Percentiles rank a stretch among this genome's conserved stretches.
Conservation (phyloP, 1,140 invertebrate genomes). For the Hylaeus volcanicus region DNA sequence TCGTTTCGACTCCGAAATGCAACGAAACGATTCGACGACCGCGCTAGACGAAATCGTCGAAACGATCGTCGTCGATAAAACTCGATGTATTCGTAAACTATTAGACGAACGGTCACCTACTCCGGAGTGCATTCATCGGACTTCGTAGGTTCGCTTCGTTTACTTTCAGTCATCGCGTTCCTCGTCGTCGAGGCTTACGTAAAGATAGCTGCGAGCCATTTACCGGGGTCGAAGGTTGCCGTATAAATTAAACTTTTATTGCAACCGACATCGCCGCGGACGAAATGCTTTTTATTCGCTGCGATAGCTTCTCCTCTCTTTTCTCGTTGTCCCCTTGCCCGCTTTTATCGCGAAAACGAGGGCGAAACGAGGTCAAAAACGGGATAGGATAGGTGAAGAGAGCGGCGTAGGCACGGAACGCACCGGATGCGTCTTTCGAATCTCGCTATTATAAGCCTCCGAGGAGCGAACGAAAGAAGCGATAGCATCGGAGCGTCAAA, state of each 20-base stretch:
- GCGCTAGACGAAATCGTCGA: too few relatives aligned
- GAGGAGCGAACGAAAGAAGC: too few relatives aligned
- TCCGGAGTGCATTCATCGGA: too few relatives aligned
- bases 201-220: slow-evolving; percentile 58
- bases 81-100: too few relatives aligned
- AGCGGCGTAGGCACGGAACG: background rate
- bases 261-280: slow-evolving; percentile 29
- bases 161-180: slow-evolving; percentile 5
- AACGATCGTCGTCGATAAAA: too few relatives aligned
- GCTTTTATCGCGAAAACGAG: slow-evolving; percentile 23
- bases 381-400: background rate
- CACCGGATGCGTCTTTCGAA: too few relatives aligned
- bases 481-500: too few relatives aligned
- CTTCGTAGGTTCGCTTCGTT: background rate
- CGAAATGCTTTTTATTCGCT: slow-evolving; percentile 53
- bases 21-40: too few relatives aligned
- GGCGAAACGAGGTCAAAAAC: slow-evolving; percentile 1
- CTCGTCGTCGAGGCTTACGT: slow-evolving; percentile 2
- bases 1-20: background rate
- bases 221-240: slow-evolving; percentile 64
- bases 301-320: slow-evolving; percentile 30
- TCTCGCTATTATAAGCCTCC: too few relatives aligned
- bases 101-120: too few relatives aligned
- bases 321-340: background rate
- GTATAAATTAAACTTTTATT: slow-evolving; percentile 68